These are phyloP conservation scores for Carcina quercana DNA, from an alignment of 2,888 invertebrate genomes.

Conservation along the genomic window DNA sequence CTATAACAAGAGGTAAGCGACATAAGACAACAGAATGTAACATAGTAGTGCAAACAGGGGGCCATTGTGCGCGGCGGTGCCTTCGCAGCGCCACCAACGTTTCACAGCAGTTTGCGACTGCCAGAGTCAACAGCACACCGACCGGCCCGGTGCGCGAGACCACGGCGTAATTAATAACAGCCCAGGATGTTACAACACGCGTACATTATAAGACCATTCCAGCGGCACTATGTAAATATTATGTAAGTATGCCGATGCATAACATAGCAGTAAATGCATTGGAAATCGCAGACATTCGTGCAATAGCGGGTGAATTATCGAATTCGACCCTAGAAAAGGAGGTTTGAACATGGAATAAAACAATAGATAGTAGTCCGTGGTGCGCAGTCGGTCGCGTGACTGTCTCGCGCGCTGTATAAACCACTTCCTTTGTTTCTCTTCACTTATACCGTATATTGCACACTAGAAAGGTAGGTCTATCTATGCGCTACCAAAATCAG, in stretches of 20 bases:
- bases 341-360: constrained; percentile 33
- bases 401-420: constrained; percentile 54
- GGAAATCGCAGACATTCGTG: constrained; percentile 10
- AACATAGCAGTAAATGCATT: constrained; percentile 10
- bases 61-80: constrained; percentile 55
- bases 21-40: constrained; percentile 23
- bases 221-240: constrained; percentile 5
- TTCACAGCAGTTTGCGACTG: constrained; percentile 45
- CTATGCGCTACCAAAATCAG: too few relatives aligned
- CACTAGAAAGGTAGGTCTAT: too few relatives aligned
- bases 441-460: constrained; percentile 43
- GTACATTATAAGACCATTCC: constrained; percentile 18
- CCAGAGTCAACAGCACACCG: constrained; percentile 42
- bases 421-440: constrained; percentile 62
- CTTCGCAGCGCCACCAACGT: constrained; percentile 38
- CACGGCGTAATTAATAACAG: constrained; percentile 37
- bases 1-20: constrained; percentile 24
- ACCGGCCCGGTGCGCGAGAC: constrained; percentile 22
- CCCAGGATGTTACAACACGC: constrained; percentile 15
- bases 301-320: constrained; percentile 21
- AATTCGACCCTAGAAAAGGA: constrained; percentile 17
- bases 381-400: constrained; percentile 52
- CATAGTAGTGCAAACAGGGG: constrained; percentile 50
- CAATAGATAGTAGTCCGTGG: constrained; percentile 40
- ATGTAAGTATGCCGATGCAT: constrained; percentile 13